These are phyloP conservation scores for Siniperca chuatsi DNA, from an alignment of 2,113 vertebrate species.

Conservation along the genomic window DNA sequence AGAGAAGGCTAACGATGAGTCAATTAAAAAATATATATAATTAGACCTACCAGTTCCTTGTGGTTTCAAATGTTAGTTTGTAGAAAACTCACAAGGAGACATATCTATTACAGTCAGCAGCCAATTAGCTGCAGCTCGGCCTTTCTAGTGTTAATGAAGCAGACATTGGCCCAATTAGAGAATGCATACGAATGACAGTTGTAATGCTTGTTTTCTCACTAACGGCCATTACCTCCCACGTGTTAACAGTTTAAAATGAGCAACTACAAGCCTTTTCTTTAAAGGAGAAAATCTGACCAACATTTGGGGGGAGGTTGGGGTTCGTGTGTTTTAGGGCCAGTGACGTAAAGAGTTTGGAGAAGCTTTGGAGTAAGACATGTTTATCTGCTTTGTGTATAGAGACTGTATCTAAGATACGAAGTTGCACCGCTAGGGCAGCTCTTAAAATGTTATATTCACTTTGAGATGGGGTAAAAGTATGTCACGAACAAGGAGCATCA, in stretches of 20 bases:
- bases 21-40: constrained; percentile 36
- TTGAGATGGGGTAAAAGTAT: not conserved
- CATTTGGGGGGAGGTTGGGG: not conserved
- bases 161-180: constrained; percentile 43
- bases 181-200: constrained; percentile 8
- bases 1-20: not conserved
- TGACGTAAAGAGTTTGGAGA: constrained; percentile 37
- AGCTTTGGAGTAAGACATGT: constrained; percentile 23
- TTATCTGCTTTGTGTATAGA: constrained; percentile 41
- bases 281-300: constrained; percentile 24
- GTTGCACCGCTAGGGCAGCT: constrained; percentile 13
- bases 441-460: constrained; percentile 7
- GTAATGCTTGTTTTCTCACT: constrained; percentile 30
- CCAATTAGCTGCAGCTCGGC: constrained; percentile 34
- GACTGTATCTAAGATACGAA: constrained; percentile 42
- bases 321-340: constrained; percentile 17
- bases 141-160: constrained; percentile 49
- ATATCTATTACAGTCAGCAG: constrained; percentile 20
- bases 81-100: constrained; percentile 8
- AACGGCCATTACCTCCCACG: constrained; percentile 33
- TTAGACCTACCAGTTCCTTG: not conserved
- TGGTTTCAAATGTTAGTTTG: constrained; percentile 22
- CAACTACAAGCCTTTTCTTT: constrained; percentile 3
- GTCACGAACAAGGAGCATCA: not conserved
- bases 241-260: constrained; percentile 40